Evolutionary conservation across 2,113 vertebrate species (phyloP), one percentile per base, ranked within the genome.

Genomic region (Amazona guildingii): DNA sequence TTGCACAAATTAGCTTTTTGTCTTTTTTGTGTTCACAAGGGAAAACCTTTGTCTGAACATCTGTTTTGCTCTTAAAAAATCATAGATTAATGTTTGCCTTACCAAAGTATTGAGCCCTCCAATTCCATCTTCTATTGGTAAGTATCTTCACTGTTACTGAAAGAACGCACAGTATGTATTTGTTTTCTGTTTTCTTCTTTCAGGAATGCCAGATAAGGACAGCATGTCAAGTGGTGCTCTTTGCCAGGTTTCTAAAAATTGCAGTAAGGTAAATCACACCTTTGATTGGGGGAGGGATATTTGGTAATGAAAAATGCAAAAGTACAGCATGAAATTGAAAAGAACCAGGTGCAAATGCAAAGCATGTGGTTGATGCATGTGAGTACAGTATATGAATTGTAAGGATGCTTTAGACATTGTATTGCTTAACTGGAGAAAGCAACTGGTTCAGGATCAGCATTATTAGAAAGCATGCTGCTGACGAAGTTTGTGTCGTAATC

Each of bases 151-250:
- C 18, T 82, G 48, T 69, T 70, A 54, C 35, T 69, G 77, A 46
- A 70, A 57, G 49, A 77, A 64, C 68, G 6, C 61, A 66, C 27
- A 55, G 10, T 87, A 54, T 75, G 21, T 67, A 72, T 72, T 95
- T 90, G n/a, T 69, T 86, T 66, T 91, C 57, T 97, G 19, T 97
- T 14, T 96, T 97, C 46, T 72, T 88, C 79, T 90, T 95, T 90
- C 92, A 99, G 99, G 98, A 97, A 98, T 99, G 98, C 98, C 99
- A 59, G 99, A 99, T 97, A 99, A 99, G 98, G 99, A 99, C 67
- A 98, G 98, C 91, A 98, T 99, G 96, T 99, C 98, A 97, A 98
- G 97, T 95, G 98, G 94, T 93, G 97, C 98, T 31, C 95, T 98
- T 96, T 99, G 98, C 74, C 98, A 99, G 67, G 88, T 98, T 96